These are phyloP conservation scores for Epizoanthus stellaris DNA, from an alignment of 92 coral and sea anemone genomes.

Conservation along the genomic window DNA sequence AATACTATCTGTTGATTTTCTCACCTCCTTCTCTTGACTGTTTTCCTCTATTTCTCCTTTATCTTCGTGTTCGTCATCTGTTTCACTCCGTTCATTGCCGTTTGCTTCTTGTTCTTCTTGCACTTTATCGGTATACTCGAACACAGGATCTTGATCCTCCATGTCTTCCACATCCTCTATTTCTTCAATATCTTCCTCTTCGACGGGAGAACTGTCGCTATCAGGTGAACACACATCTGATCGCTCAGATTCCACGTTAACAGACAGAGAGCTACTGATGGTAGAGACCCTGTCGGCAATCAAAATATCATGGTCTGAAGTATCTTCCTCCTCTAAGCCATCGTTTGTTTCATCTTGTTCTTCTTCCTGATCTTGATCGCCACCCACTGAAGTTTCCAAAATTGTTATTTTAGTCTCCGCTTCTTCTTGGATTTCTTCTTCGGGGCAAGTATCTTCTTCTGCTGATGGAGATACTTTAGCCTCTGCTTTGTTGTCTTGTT, in stretches of 20 bases:
- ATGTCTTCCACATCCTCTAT: neutral
- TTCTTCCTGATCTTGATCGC: neutral
- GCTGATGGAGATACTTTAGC: neutral
- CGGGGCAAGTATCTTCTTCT: too few species aligned
- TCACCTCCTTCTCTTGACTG: constrained; percentile 3
- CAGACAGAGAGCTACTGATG: constrained; percentile 1
- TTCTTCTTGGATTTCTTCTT: too few species aligned
- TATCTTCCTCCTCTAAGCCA: constrained; percentile 2
- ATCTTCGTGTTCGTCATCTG: neutral
- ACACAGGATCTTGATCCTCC: constrained; percentile 4
- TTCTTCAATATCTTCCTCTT: constrained; percentile 5
- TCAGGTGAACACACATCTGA: constrained; percentile 28
- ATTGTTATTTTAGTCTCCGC: too few species aligned
- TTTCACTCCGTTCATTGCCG: neutral
- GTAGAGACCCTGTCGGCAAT: constrained; percentile 21
- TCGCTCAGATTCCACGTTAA: constrained; percentile 24
- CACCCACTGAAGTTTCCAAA: too few species aligned
- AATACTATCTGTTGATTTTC: too few species aligned
- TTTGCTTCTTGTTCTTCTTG: neutral
- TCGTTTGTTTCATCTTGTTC: neutral
- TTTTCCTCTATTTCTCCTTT: neutral
- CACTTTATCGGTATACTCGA: neutral
- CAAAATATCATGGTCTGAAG: constrained; percentile 2
- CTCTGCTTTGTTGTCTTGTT: neutral
- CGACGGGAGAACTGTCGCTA: neutral